Base-by-base conservation (phyloP, 2,888 invertebrate species). In the Protonemura montana region DNA sequence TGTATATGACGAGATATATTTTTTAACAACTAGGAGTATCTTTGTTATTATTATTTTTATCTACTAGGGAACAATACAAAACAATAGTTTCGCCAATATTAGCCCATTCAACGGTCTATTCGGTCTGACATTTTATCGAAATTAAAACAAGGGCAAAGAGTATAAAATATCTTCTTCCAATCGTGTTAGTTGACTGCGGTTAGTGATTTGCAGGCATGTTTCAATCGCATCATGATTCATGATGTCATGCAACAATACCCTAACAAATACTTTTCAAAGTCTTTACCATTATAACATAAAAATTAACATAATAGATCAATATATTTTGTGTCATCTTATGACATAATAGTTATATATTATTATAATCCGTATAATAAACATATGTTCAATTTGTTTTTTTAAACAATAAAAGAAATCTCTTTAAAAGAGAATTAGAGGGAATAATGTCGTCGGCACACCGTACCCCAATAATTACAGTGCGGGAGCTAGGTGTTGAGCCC, bases 281-380 rank as follows among this genome's bases (percentile, higher is more conserved):
- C 59, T 76, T 86, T 87, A 87, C 83, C 87, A 86, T 85, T 86
- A 88, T 86, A 86, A 87, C 76, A 77, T 35, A 87, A 86, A 59
- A 87, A 88, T 87, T 88, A 88, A 87, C 87, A 88, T 87, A 85
- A 87, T 88, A 87, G 86, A 87, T 86, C 86, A 87, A 87, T 87
- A 88, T 88, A 91, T 91, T 91, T 90, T 89, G 89, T 89, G 91
- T 91, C 91, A 91, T 91, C 90, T 90, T 88, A 91, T 91, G 91
- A 91, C 91, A 89, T 88, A 87, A 88, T 87, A 88, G 87, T 89
- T 90, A 87, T 88, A 88, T 85, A 78, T 84, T 84, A 30, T 81
- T 81, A 59, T 84, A 76, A 84, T 84, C 84, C 76, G 42, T 84
- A 76, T 84, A 76, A 84, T 84, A 84, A 88, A 88, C 88, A 86